phyloP scores from a whole-genome alignment of 2,888 invertebrate species.

The Drosophila sordidula region DNA sequence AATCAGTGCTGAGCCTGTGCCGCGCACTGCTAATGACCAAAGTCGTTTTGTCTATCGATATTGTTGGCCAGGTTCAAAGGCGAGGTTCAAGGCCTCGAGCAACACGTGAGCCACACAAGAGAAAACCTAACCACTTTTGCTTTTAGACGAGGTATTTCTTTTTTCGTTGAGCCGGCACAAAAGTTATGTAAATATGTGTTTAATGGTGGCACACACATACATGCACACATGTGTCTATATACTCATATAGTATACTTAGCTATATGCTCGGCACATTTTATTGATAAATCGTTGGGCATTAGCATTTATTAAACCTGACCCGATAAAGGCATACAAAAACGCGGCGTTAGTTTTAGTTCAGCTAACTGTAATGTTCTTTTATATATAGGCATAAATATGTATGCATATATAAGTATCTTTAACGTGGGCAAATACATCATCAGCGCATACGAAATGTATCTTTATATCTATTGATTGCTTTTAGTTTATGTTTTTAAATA shows the following conservation, averaged over 20 bases:
- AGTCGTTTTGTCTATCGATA: constrained; percentile 43
- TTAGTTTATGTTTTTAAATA: constrained; percentile 31
- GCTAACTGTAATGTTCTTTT: constrained; percentile 36
- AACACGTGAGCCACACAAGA: constrained; percentile 49
- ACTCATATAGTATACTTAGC: constrained; percentile 4
- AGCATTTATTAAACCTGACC: constrained; percentile 40
- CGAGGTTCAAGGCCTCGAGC: constrained; percentile 57
- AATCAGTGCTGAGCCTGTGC: constrained; percentile 31
- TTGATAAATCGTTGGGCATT: constrained; percentile 50
- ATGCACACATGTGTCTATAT: background rate
- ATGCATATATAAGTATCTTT: background rate
- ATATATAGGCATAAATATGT: background rate
- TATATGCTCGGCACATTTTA: constrained; percentile 23
- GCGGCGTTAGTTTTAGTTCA: constrained; percentile 13
- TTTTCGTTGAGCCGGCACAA: constrained; percentile 18
- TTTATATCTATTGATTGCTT: constrained; percentile 25
- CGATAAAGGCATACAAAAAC: constrained; percentile 3
- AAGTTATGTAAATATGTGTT: constrained; percentile 48
- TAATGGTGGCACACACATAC: background rate
- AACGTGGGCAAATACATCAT: constrained; percentile 3
- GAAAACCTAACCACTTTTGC: constrained; percentile 47
- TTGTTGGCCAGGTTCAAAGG: constrained; percentile 25
- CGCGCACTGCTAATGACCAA: constrained; percentile 37
- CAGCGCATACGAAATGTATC: constrained; percentile 10
- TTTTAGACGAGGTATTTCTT: constrained; percentile 33